Evolutionary conservation across 2,888 invertebrate species (phyloP), one percentile per base, ranked within the genome.

Genomic region (Tetragonula carbonaria): DNA sequence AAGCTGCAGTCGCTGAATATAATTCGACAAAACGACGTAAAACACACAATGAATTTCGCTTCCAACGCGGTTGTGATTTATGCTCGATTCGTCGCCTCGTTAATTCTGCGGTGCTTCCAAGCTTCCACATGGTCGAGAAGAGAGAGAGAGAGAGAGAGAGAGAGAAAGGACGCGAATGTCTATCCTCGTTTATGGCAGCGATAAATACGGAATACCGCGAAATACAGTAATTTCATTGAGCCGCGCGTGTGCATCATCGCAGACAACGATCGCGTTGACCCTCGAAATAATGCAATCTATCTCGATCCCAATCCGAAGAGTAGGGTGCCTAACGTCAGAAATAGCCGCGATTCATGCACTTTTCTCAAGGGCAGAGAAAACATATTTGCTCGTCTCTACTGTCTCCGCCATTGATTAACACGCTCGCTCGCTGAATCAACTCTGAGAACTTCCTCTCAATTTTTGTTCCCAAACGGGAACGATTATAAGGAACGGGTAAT

Each of bases 231-330:
- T 76, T 67, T 74, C 81, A 82, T 82, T 76, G 67, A 82, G 80
- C 59, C n/a, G 63, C 78, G 74, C 66, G 66, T 77, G 80, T 63
- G 71, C 62, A 50, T 50, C 16, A 38, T 65, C 13, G 50, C 76
- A 74, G 73, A 82, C 23, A 86, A 81, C 84, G 88, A 84, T 84
- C 71, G 72, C 84, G 81, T 88, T 86, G 82, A 86, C 86, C 86
- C 87, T 80, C 71, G 63, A 77, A 33, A 85, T 85, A 80, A 84
- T 80, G 80, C 28, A 65, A 85, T 86, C 76, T 78, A 85, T 85
- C 80, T 67, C 63, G 8, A 45, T 45, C 45, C 45, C 45, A 11
- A 77, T 50, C 3, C 63, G n/a, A 11, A 13, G 74, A 74, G 74
- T 28, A 28, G 28, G 71, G 80, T n/a, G 80, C 21, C 68, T 45